Evolutionary conservation across 1,140 invertebrate species (phyloP).

Genomic region (Micrasema longulum): DNA sequence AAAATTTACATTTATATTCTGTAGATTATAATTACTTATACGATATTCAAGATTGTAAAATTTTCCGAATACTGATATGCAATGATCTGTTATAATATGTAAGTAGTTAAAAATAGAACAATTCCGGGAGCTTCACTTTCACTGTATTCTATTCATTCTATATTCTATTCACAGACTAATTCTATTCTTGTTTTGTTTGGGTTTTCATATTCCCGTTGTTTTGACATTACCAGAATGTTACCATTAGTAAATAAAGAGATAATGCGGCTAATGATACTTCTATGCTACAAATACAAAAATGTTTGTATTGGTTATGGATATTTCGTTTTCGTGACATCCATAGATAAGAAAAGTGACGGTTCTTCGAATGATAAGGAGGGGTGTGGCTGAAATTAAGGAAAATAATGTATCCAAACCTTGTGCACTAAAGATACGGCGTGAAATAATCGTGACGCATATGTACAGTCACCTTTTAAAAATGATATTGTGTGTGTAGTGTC

Average conservation of each 20-base stretch:
- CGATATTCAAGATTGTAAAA: conserved; percentile 22
- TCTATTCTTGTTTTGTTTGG: conserved; percentile 3
- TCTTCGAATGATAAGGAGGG: conserved; percentile 38
- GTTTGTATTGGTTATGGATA: too few relatives aligned
- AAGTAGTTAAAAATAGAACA: conserved; percentile 28
- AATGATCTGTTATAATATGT: conserved; percentile 10
- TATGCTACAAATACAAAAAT: too few relatives aligned
- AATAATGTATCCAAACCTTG: conserved; percentile 10
- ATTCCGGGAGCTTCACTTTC: conserved; percentile 19
- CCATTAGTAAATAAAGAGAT: too few relatives aligned
- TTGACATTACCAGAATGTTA: neutral
- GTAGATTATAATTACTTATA: conserved; percentile 7
- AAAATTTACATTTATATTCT: conserved; percentile 16
- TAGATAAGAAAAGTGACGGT: conserved; percentile 39
- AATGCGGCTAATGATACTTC: too few relatives aligned
- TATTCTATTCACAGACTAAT: conserved; percentile 5
- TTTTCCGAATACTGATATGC: conserved; percentile 8
- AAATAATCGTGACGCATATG: conserved; percentile 25
- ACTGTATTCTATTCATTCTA: too few relatives aligned
- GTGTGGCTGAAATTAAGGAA: conserved; percentile 38
- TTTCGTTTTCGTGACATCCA: conserved; percentile 23
- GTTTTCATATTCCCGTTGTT: conserved; percentile 1
- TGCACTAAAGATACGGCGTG: conserved; percentile 12
- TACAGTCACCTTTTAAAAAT: conserved; percentile 28
- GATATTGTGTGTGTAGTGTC: conserved; percentile 2